Base-by-base conservation (phyloP, 2,888 invertebrate genomes). In the Phengaris alcon region DNA sequence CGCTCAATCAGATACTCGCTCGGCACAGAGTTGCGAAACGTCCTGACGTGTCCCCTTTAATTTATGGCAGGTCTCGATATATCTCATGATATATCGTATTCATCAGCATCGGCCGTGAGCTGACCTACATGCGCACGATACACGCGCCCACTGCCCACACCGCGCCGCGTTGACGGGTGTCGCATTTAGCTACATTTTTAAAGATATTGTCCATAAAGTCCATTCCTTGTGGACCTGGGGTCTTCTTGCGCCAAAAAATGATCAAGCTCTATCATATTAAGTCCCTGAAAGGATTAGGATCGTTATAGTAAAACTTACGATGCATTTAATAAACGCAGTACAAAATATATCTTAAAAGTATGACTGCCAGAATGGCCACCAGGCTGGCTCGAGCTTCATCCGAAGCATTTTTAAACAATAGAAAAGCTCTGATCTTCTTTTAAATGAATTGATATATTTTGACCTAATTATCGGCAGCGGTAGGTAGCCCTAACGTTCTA, bases 401-500 rank as follows among this genome's bases (percentile, higher is more conserved):
- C 8, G 10, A 22, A 59, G 22, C 22, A 59, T 59, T 59, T 22
- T 22, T 10, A 59, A 64, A 12, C 35, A 44, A 22, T 64, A 64
- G 12, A 64, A 35, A 22, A 64, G 2, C 10, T 6, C 35, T 35
- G 12, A 12, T 44, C 5, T 12, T 64, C 35, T 64, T 52, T 52
- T 2, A 64, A 35, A 44, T 2, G 35, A 64, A 35, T 35, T 35
- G 35, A 35, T 35, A 64, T 64, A 46, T 48, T 48, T 48, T 48
- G 46, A 69, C 69, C 69, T 69, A 69, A n/a, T 76, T 74, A 76
- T 73, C 57, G 44, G 51, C 52, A 35, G 54, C 54, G 75, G 72
- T 72, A 75, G 76, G 54, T 69, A 75, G 76, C 76, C 76, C 74
- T 74, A 52, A 68, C 57, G 35, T 51, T 73, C 73, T 57, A 68